These are phyloP conservation scores for Drosophila subobscura DNA, from an alignment of 1,140 invertebrate genomes.

Conservation along the genomic window DNA sequence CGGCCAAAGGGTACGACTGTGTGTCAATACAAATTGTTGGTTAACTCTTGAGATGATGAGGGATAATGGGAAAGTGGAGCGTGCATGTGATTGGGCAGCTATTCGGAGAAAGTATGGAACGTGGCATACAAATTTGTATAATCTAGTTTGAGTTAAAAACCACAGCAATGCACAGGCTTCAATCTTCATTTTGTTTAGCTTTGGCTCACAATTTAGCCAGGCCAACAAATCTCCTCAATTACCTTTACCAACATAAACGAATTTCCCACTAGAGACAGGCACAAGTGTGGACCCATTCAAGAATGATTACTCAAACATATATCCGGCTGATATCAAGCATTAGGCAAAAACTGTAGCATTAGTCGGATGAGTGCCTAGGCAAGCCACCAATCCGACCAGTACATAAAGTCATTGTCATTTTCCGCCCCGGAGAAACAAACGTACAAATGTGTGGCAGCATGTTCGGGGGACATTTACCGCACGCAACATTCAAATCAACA, in stretches of 20 bases:
- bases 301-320: slow-evolving; percentile 15
- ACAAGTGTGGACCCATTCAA: neutral
- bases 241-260: slow-evolving; percentile 2
- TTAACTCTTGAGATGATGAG: slow-evolving; percentile 7
- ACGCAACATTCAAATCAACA: slow-evolving; percentile 76
- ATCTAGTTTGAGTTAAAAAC: too few relatives aligned
- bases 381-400: slow-evolving; percentile 16
- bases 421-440: neutral
- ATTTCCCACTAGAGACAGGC: slow-evolving; percentile 24
- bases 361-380: slow-evolving; percentile 2
- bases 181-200: too few relatives aligned
- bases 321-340: slow-evolving; percentile 8
- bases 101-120: too few relatives aligned
- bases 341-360: slow-evolving; percentile 27
- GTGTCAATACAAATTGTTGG: slow-evolving; percentile 19
- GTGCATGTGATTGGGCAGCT: too few relatives aligned
- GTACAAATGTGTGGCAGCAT: slow-evolving; percentile 2
- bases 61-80: neutral
- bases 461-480: slow-evolving; percentile 29
- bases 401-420: slow-evolving; percentile 55
- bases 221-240: slow-evolving; percentile 2
- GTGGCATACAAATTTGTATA: too few relatives aligned
- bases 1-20: neutral
- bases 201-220: neutral
- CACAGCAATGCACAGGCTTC: too few relatives aligned